phyloP scores from a whole-genome alignment of 2,797 vertebrate genomes.

The Karalla daura region DNA sequence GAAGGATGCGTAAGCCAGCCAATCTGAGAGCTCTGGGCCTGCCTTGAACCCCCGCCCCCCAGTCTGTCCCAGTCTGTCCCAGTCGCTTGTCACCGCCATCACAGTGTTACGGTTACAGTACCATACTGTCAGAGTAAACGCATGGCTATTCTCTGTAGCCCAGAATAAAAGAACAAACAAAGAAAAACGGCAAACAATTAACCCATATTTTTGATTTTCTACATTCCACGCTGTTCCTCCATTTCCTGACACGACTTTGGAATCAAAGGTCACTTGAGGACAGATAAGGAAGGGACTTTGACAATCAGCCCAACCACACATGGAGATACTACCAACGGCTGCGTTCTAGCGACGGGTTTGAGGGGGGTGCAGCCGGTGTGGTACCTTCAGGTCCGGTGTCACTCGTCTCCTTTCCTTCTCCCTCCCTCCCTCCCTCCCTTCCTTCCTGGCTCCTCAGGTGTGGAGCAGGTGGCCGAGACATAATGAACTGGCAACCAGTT shows the following conservation, averaged over 20 bases:
- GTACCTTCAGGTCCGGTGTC: slow-evolving; percentile 8
- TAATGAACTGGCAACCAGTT: slow-evolving; percentile 1
- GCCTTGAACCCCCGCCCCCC: not conserved
- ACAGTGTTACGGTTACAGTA: slow-evolving; percentile 1
- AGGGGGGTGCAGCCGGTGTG: not conserved
- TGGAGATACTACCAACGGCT: not conserved
- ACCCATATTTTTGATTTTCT: slow-evolving; percentile 1
- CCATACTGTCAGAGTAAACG: not conserved
- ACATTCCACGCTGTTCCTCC: not conserved
- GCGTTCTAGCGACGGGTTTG: not conserved
- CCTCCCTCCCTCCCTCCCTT: too few relatives aligned
- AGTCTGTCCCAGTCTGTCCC: not conserved
- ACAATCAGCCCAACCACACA: slow-evolving; percentile 8
- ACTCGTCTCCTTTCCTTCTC: too few relatives aligned
- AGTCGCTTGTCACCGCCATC: slow-evolving; percentile 1
- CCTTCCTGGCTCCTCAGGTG: not conserved
- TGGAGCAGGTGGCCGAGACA: slow-evolving; percentile 26
- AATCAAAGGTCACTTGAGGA: slow-evolving; percentile 34
- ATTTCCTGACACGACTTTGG: not conserved
- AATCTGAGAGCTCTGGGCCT: not conserved
- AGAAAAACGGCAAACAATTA: too few relatives aligned
- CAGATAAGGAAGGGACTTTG: slow-evolving; percentile 33
- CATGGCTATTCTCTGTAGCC: not conserved
- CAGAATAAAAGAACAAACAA: slow-evolving; percentile 2
- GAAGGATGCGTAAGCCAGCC: slow-evolving; percentile 65